Evolutionary conservation across 2,888 invertebrate species (phyloP).

Genomic region (Gasteruption jaculator): DNA sequence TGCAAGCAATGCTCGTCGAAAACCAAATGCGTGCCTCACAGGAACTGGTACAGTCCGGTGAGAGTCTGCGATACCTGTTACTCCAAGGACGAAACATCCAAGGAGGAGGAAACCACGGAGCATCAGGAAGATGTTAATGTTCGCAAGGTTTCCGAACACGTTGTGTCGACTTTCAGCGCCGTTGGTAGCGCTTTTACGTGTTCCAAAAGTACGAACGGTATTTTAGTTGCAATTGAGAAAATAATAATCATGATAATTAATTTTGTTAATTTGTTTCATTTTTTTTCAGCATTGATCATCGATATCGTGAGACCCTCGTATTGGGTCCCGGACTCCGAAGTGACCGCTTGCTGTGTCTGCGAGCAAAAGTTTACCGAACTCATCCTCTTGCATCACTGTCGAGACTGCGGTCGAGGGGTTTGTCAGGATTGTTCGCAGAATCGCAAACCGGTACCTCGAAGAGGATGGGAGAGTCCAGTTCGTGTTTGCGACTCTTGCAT

Average conservation of each 20-base stretch:
- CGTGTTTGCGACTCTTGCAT: constrained; percentile 71
- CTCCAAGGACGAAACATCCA: constrained; percentile 42
- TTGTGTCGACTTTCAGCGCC: constrained; percentile 67
- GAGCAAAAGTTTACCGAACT: constrained; percentile 54
- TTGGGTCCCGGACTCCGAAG: constrained; percentile 75
- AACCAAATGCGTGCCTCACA: constrained; percentile 64
- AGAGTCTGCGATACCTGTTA: constrained; percentile 72
- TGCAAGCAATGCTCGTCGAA: constrained; percentile 70
- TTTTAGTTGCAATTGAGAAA: too few species aligned
- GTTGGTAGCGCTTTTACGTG: constrained; percentile 70
- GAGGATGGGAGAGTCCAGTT: constrained; percentile 69
- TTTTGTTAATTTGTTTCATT: constrained; percentile 8
- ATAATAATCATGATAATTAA: neutral
- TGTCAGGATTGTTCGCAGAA: constrained; percentile 70
- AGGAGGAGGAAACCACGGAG: constrained; percentile 34
- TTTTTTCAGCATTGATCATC: constrained; percentile 61
- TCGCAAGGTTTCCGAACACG: constrained; percentile 66
- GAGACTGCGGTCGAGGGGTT: constrained; percentile 73
- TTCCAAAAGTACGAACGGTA: constrained; percentile 60
- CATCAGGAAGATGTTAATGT: constrained; percentile 55
- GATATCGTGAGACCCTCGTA: constrained; percentile 72
- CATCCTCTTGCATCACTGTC: constrained; percentile 54
- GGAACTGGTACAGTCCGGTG: constrained; percentile 68
- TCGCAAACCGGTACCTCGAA: constrained; percentile 65
- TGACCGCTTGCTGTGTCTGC: constrained; percentile 65